Base-by-base conservation (phyloP, 2,888 invertebrate species). In the Serripes groenlandicus region DNA sequence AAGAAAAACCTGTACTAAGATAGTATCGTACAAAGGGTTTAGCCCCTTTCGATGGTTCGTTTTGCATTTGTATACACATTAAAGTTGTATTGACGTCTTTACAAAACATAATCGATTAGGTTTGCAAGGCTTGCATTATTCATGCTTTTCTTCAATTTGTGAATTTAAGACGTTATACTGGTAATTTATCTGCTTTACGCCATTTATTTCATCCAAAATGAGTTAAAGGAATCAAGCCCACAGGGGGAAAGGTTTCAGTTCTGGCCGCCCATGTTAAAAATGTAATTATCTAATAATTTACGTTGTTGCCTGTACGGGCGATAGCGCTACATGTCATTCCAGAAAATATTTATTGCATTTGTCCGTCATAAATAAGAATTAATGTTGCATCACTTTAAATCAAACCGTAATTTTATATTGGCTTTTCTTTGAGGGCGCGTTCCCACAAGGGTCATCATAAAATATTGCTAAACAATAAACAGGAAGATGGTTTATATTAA, bases 351-450 rank as follows among this genome's bases (percentile, higher is more conserved):
- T 86, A 86, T 78, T 73, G 69, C 79, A 60, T 72, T 78, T 74
- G 62, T 69, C 74, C 73, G 81, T 75, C 83, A 81, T 86, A 83
- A 76, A 83, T 42, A 72, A 83, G 75, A 75, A 86, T 86, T 83
- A 86, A 81, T 81, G 75, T 74, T 62, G 75, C 79, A 81, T 83
- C 81, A 78, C 62, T 54, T 64, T 86, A 83, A 86, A 86, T 86
- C 83, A 81, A 79, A 86, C 83, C 83, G 75, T 81, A 83, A 81
- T 83, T 83, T 78, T 75, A 81, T 79, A 80, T 78, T 80, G 77
- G 71, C 68, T 64, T 77, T 72, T 64, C 35, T 60, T 64, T 58
- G 56, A 26, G 69, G 74, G 73, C 58, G 74, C 37, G 56, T 75
- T 76, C 83, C 77, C 70, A 23, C 68, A 49, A 70, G 79, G 73